phyloP scores from a whole-genome alignment of 2,888 invertebrate species.

The Diplazon laetatorius region DNA sequence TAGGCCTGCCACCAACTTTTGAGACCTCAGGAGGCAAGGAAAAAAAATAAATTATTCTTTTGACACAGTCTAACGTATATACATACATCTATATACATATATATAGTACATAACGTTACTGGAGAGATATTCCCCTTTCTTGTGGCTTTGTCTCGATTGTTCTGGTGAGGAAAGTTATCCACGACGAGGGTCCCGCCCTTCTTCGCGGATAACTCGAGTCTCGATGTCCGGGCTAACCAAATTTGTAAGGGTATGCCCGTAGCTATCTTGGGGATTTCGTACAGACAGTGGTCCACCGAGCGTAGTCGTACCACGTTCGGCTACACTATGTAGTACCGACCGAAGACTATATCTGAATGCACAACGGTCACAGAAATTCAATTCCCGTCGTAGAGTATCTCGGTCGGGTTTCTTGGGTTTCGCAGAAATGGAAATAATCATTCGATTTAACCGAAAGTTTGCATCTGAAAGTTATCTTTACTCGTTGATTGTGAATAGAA shows the following conservation, averaged over 20 bases:
- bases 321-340: background rate
- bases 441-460: background rate
- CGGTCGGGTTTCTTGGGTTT: too few relatives aligned
- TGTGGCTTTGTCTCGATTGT: slow-evolving; percentile 44
- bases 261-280: slow-evolving; percentile 24
- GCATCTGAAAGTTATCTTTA: background rate
- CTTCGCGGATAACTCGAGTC: slow-evolving; percentile 13
- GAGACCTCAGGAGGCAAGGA: too few relatives aligned
- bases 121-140: slow-evolving; percentile 26
- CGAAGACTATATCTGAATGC: background rate
- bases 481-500: too few relatives aligned
- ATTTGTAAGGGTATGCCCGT: slow-evolving; percentile 38
- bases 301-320: background rate
- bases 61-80: too few relatives aligned
- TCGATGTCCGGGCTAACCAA: slow-evolving; percentile 37
- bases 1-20: too few relatives aligned
- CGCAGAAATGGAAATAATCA: background rate
- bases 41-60: too few relatives aligned
- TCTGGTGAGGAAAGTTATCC: slow-evolving; percentile 40
- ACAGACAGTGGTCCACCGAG: slow-evolving; percentile 3
- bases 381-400: background rate
- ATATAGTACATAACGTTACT: slow-evolving; percentile 18
- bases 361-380: slow-evolving; percentile 13
- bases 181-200: slow-evolving; percentile 8
- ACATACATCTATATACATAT: background rate